A percentile compares a stretch with the other conserved stretches of the same genome.
Evolutionary conservation across 2,797 vertebrate species (phyloP).

Genomic region (Notamacropus eugenii): DNA sequence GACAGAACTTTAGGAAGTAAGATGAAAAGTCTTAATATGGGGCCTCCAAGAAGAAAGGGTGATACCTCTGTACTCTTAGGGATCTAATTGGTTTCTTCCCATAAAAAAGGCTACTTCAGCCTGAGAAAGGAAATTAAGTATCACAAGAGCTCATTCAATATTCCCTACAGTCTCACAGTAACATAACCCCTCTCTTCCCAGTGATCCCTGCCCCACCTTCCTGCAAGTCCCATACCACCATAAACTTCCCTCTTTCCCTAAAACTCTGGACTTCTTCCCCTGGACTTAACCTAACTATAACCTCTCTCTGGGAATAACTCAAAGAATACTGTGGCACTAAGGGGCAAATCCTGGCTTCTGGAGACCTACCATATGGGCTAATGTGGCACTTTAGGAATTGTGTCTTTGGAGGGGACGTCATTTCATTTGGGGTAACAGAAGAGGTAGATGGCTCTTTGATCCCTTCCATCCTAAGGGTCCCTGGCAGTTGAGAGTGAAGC

Average conservation of each 20-base stretch:
- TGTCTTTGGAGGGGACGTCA: not conserved
- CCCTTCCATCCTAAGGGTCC: conserved; percentile 43
- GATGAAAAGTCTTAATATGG: not conserved
- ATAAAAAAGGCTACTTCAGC: not conserved
- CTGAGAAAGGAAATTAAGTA: not conserved
- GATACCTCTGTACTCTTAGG: not conserved
- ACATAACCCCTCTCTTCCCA: not conserved
- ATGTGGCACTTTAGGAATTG: not conserved
- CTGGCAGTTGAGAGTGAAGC: conserved; percentile 24
- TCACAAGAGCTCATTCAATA: not conserved
- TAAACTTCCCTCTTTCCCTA: not conserved
- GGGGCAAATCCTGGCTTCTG: not conserved
- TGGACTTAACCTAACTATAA: not conserved
- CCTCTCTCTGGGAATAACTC: not conserved
- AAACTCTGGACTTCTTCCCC: not conserved
- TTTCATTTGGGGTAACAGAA: not conserved
- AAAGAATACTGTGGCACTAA: not conserved
- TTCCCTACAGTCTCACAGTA: not conserved
- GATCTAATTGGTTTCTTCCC: not conserved
- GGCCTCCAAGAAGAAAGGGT: not conserved
- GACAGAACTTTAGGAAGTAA: not conserved
- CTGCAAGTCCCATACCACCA: not conserved
- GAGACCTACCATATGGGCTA: not conserved
- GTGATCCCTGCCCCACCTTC: not conserved
- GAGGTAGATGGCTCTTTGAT: not conserved